Conservation (phyloP, 2,888 invertebrate species). For the Parnassius glacialis region DNA sequence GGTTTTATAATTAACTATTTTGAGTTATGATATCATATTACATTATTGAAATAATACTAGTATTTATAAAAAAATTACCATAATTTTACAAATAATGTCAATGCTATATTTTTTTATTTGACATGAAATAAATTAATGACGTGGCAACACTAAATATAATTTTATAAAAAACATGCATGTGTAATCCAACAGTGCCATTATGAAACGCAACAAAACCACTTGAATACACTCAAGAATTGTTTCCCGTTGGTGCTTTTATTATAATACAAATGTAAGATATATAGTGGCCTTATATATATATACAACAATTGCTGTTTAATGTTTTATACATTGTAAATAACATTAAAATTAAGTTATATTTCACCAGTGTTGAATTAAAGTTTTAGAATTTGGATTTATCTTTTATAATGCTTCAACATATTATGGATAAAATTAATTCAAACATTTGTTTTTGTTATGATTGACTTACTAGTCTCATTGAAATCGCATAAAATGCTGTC, state of each 20-base stretch:
- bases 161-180: neutral
- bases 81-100: neutral
- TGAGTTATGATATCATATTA: slow-evolving; percentile 11
- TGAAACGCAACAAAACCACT: slow-evolving; percentile 19
- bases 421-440: slow-evolving; percentile 48
- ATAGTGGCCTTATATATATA: slow-evolving; percentile 63
- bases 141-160: slow-evolving; percentile 1
- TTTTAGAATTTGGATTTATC: slow-evolving; percentile 27
- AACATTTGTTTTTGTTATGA: slow-evolving; percentile 56
- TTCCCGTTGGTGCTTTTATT: slow-evolving; percentile 23
- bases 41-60: neutral
- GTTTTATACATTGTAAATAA: slow-evolving; percentile 68
- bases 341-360: slow-evolving; percentile 49
- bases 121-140: neutral
- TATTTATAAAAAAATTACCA: slow-evolving; percentile 10
- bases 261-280: slow-evolving; percentile 28
- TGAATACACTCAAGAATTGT: slow-evolving; percentile 5
- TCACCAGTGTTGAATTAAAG: slow-evolving; percentile 44
- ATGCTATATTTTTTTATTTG: neutral
- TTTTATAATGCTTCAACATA: slow-evolving; percentile 25
- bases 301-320: slow-evolving; percentile 40
- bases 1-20: slow-evolving; percentile 8
- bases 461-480: slow-evolving; percentile 62
- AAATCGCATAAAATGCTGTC: slow-evolving; percentile 73
- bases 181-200: slow-evolving; percentile 3